Base-by-base conservation (phyloP, 2,113 vertebrate species). In the Syngnathoides biaculeatus region DNA sequence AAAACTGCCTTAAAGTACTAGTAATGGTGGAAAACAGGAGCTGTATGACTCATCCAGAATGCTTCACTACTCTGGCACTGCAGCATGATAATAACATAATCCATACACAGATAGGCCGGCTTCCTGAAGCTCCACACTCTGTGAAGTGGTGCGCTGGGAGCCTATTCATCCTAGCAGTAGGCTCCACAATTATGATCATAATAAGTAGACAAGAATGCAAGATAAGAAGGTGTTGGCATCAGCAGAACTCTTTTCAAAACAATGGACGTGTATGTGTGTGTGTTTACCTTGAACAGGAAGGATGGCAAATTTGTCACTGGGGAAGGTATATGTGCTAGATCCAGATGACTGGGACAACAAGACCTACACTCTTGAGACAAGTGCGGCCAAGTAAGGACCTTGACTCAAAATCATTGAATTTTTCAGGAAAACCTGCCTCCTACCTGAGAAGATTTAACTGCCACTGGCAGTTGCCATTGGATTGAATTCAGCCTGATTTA, bases 331-430 rank as follows among this genome's bases (percentile, higher is more conserved):
- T 87, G 92, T 92, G 78, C 94, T 93, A 64, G 95, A 96, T 92
- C 92, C 89, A 60, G 95, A 96, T 85, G 94, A 95, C 80, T 94
- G 94, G 94, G 94, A 95, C 92, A 96, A 95, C 92, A 96, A 95
- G 90, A 96, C 94, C 72, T 96, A 94, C 85, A 84, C 90, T 75
- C 91, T 92, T 75, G 94, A 94, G 91, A 92, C 92, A 84, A 92
- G 92, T 69, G 88, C 92, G 75, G 89, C 93, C 79, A 94, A 92
- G 95, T 95, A 92, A 93, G 93, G 65, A 47, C 65, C 67, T 73
- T 48, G 52, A 73, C 64, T 73, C 78, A 60, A 84, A 79, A 64
- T 60, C 48, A 67, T 38, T 12, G 5, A 20, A 22, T 22, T 60
- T 40, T 20, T 40, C 20, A 35, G 26, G 27, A 38, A 30, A 30